Evolutionary conservation across 2,113 vertebrate genomes (phyloP), one percentile per base, ranked within the genome.

Genomic region (Lophura nycthemera): DNA sequence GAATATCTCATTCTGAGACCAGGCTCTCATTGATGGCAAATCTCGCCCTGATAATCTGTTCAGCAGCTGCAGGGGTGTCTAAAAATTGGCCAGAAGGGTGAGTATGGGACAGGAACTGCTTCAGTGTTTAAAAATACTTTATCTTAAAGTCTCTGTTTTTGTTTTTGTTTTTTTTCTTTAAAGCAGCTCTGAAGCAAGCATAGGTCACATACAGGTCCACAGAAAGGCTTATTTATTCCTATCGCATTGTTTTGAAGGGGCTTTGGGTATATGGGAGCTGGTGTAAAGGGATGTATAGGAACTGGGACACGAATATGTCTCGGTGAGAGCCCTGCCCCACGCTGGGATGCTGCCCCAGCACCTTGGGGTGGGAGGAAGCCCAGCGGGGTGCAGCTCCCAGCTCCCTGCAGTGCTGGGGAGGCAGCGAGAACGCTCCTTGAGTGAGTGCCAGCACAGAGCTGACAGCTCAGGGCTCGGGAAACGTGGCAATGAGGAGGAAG

Each of bases 381-480:
- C 61, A 86, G 72, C 18, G 0, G 76, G 88, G 67, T 84, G 19
- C 45, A 79, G 85, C 85, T 91, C 66, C 57, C 9, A 3, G 77
- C 85, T 80, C 50, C 27, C 43, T 65, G 32, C 64, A 89, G 94
- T 7, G 57, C 34, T 77, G 61, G 18, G 84, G 74, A 91, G 84
- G 71, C 22, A 86, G 76, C 14, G 61, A 74, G 85, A 91, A 91
- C 47, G 82, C 77, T 92, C 72, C 30, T 59, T 78, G 86, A 83
- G 10, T 13, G 10, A 32, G 57, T 79, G 90, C 86, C 89, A 89
- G 93, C 81, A 19, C 3, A 0, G 81, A 86, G 86, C 77, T 92
- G 82, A 89, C 86, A 94, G 89, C 89, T 86, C 86, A 89, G 45
- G 77, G 86, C 15, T 71, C 61, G 72, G 77, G 73, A 47, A 60